These are phyloP conservation scores for Ahaetulla prasina DNA, from an alignment of 2,113 vertebrate genomes.

Conservation along the genomic window DNA sequence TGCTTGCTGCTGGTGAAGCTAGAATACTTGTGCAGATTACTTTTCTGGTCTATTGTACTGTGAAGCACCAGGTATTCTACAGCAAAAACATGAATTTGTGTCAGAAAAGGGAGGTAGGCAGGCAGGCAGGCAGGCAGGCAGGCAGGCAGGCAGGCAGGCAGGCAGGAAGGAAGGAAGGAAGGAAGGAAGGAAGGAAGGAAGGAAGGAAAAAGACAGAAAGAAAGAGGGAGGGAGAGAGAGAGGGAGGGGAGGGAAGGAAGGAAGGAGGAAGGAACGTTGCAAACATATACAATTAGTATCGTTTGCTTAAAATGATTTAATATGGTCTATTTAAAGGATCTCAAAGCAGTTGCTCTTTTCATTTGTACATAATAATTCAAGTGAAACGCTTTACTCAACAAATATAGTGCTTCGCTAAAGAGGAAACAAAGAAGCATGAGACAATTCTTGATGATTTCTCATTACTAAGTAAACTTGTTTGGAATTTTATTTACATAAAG, in stretches of 20 bases:
- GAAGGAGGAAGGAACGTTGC: not conserved
- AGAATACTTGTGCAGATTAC: not conserved
- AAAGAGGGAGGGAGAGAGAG: not conserved
- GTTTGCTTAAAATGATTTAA: not conserved
- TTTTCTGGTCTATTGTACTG: not conserved
- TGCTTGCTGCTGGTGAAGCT: slow-evolving; percentile 10
- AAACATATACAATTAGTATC: not conserved
- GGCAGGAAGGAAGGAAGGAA: not conserved
- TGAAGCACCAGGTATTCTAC: not conserved
- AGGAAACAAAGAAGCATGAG: not conserved
- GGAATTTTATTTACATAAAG: slow-evolving; percentile 13
- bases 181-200: not conserved
- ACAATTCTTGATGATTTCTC: not conserved
- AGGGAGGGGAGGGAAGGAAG: not conserved
- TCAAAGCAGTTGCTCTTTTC: not conserved
- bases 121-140: not conserved
- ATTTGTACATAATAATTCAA: not conserved
- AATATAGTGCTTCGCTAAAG: not conserved
- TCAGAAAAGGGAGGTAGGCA: not conserved
- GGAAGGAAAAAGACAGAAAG: not conserved
- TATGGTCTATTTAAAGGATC: not conserved
- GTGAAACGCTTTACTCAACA: not conserved
- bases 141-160: no score
- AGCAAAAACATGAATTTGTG: not conserved
- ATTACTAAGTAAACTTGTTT: slow-evolving; percentile 11